Evolutionary conservation across 2,113 vertebrate genomes (phyloP).

Genomic region (Varanus komodoensis): DNA sequence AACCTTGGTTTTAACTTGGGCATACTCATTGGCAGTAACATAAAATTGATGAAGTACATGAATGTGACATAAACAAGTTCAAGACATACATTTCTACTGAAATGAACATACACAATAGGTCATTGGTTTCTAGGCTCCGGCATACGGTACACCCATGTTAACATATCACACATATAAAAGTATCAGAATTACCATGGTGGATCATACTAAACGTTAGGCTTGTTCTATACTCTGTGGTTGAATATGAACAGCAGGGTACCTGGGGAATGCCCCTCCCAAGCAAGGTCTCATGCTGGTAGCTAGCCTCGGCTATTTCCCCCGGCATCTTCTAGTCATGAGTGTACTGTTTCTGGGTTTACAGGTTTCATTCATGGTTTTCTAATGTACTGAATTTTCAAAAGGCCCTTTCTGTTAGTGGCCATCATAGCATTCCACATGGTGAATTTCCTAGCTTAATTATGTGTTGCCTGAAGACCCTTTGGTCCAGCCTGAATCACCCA

Average conservation of each 20-base stretch:
- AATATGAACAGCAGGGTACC: not conserved
- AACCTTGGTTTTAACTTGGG: constrained; percentile 43
- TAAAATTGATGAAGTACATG: not conserved
- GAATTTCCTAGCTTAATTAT: not conserved
- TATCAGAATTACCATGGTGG: not conserved
- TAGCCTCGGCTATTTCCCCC: not conserved
- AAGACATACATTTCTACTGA: constrained; percentile 34
- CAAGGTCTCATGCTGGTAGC: not conserved
- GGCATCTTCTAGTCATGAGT: not conserved
- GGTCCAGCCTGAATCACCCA: not conserved
- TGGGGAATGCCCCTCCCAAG: not conserved
- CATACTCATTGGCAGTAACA: not conserved
- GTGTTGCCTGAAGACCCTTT: not conserved
- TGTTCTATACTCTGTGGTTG: not conserved
- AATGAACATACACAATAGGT: not conserved
- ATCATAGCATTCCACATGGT: not conserved
- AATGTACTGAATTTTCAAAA: not conserved
- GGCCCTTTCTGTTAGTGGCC: not conserved
- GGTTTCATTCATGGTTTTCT: not conserved
- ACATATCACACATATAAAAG: not conserved
- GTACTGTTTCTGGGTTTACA: not conserved
- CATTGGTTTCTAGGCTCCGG: constrained; percentile 49
- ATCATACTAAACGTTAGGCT: not conserved
- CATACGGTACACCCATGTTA: constrained; percentile 7
- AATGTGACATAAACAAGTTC: constrained; percentile 6